Base-by-base conservation (phyloP, 1,140 invertebrate species). In the Apocrypta bakeri region DNA sequence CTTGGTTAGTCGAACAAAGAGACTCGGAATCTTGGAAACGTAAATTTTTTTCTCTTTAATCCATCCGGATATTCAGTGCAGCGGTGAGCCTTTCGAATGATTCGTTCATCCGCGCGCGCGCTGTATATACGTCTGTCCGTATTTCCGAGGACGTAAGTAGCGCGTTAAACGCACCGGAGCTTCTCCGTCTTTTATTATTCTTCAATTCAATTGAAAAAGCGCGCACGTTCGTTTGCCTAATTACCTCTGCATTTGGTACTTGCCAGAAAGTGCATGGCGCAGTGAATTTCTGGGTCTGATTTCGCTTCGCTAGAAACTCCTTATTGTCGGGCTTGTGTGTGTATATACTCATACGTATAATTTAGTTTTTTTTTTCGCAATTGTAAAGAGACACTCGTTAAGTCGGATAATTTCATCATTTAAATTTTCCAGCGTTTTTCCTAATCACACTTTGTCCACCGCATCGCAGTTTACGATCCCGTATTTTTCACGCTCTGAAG, bases 141-240 rank as follows among this genome's bases (percentile, higher is more conserved):
- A 9, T 64, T 27, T 27, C 63, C 63, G 63, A 8, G 12, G 4
- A 9, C 6, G 71, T 73, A 73, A 73, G 71, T 73, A 73, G 71
- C 31, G 71, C 71, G 71, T 73, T 73, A 11, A 73, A 24, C 71
- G 69, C 69, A 71, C 69, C 69, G 8, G 21, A 37, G 29, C 25
- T 14, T 71, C 69, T 12, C 29, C n/a, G 24, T 7, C 29, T 71
- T 71, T 71, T 71, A 33, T 71, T 33, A 33, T 33, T 71, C 69
- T 37, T 37, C 27, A 66, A 66, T 66, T 66, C 24, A 66, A 66
- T 66, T 11, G 63, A 66, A 66, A 29, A 29, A 66, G 12, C 24
- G 14, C 24, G 63, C 63, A 66, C 24, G 63, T 66, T 9, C 63
- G 63, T 25, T 25, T n/a, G n/a, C 63, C 63, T 66, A 66, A 66